These are phyloP conservation scores for Elmis aenea DNA, from an alignment of 2,888 invertebrate species.

Conservation along the genomic window DNA sequence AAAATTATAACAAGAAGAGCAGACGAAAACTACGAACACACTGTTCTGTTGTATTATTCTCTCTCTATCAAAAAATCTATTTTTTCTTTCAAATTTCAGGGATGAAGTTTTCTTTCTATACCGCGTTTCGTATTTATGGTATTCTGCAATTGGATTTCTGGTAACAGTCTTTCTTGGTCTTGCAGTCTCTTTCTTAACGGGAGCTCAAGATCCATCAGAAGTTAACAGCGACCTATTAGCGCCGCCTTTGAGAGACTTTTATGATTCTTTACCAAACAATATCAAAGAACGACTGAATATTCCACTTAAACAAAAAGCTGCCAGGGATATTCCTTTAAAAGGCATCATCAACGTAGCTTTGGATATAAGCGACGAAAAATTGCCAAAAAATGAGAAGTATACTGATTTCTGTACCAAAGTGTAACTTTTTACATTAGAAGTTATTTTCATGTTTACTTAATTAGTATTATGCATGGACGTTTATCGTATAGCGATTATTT, in stretches of 20 bases:
- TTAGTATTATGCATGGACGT: too few relatives aligned
- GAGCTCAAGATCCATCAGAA: constrained; percentile 55
- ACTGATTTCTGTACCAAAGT: too few relatives aligned
- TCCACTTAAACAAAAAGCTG: constrained; percentile 28
- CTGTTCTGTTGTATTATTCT: too few relatives aligned
- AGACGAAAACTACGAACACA: too few relatives aligned
- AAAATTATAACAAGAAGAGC: too few relatives aligned
- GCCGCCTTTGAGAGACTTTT: constrained; percentile 57
- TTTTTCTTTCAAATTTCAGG: constrained; percentile 28
- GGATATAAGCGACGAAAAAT: constrained; percentile 31
- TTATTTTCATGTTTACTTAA: too few relatives aligned
- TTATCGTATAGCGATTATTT: too few relatives aligned
- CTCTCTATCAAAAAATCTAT: constrained; percentile 2
- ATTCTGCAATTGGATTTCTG: constrained; percentile 74
- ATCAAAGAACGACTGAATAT: constrained; percentile 45
- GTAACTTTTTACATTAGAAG: too few relatives aligned
- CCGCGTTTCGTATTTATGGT: constrained; percentile 86
- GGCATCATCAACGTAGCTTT: constrained; percentile 34
- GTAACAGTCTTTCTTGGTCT: constrained; percentile 70
- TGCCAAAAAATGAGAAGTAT: constrained; percentile 6
- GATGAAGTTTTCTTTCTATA: constrained; percentile 50
- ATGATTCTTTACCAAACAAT: constrained; percentile 49
- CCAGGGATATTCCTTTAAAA: constrained; percentile 22
- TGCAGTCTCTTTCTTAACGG: constrained; percentile 64
- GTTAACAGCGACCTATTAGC: constrained; percentile 65